Conservation (phyloP, 2,113 vertebrate genomes). For the Pedetes capensis region DNA sequence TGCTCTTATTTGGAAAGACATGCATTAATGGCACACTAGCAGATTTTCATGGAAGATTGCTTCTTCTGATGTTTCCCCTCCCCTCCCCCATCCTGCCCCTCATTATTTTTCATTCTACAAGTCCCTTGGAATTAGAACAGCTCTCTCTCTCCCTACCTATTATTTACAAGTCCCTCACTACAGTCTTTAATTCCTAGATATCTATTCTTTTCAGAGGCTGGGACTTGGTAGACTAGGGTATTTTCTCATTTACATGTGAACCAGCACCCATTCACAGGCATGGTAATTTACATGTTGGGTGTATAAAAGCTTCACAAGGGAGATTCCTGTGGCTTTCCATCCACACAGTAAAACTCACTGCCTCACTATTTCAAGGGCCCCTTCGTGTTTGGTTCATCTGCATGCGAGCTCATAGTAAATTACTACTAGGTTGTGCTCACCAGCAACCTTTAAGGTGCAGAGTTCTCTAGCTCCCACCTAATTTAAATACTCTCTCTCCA, state of each 20-base stretch:
- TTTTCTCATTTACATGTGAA: slow-evolving; percentile 74
- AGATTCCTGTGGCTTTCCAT: neutral
- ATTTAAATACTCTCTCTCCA: neutral
- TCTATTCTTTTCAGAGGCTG: slow-evolving; percentile 54
- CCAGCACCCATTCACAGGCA: slow-evolving; percentile 39
- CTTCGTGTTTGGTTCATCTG: neutral
- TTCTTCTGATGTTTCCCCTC: slow-evolving; percentile 57
- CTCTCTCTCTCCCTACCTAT: slow-evolving; percentile 1
- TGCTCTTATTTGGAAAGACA: slow-evolving; percentile 54
- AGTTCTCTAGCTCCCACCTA: neutral
- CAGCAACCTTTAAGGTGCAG: neutral
- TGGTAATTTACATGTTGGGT: slow-evolving; percentile 62
- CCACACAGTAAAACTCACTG: neutral
- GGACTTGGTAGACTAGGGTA: slow-evolving; percentile 45
- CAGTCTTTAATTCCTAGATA: slow-evolving; percentile 50
- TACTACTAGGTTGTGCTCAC: neutral
- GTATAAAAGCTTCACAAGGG: slow-evolving; percentile 34
- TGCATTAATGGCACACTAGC: slow-evolving; percentile 27
- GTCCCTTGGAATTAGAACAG: slow-evolving; percentile 37
- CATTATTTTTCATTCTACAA: slow-evolving; percentile 63
- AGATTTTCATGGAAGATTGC: slow-evolving; percentile 67
- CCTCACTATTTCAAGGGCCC: neutral
- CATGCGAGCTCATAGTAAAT: neutral
- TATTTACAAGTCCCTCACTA: slow-evolving; percentile 44
- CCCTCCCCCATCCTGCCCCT: neutral